Evolutionary conservation across 1,140 invertebrate genomes (phyloP).

Genomic region (Formica selysi): DNA sequence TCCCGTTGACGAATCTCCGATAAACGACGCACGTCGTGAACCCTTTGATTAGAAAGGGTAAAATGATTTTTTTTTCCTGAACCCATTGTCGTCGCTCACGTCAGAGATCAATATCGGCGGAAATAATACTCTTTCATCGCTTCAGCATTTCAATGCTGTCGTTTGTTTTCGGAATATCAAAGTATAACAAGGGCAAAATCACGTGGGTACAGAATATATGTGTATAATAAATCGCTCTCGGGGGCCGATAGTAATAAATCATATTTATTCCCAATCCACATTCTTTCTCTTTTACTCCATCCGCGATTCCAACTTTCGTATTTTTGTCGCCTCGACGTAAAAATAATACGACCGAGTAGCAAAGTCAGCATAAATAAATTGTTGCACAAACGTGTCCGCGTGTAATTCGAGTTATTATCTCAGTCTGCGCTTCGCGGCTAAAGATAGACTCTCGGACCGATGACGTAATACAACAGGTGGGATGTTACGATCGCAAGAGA

Average conservation of each 20-base stretch:
- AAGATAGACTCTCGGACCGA: neutral
- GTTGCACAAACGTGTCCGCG: neutral
- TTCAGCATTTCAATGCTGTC: constrained; percentile 26
- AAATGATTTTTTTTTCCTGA: constrained; percentile 50
- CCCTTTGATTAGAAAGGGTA: constrained; percentile 45
- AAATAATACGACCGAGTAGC: neutral
- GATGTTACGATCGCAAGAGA: constrained; percentile 10
- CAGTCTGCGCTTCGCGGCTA: neutral
- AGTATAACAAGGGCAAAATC: constrained; percentile 25
- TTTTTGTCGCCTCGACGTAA: neutral
- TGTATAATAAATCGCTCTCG: constrained; percentile 36
- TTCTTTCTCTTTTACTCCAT: constrained; percentile 19
- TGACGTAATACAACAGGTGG: constrained; percentile 62
- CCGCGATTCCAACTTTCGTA: neutral
- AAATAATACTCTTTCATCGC: constrained; percentile 42
- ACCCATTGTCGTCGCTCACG: constrained; percentile 11
- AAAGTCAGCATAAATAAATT: constrained; percentile 6
- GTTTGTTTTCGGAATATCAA: constrained; percentile 20
- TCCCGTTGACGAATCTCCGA: constrained; percentile 27
- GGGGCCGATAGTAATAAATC: neutral
- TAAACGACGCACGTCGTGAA: constrained; percentile 56
- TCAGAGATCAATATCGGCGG: constrained; percentile 50
- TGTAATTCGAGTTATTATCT: neutral
- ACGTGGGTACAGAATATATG: neutral
- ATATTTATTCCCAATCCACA: constrained; percentile 5